Evolutionary conservation across 2,113 vertebrate genomes (phyloP).

Genomic region (Ictidomys tridecemlineatus): DNA sequence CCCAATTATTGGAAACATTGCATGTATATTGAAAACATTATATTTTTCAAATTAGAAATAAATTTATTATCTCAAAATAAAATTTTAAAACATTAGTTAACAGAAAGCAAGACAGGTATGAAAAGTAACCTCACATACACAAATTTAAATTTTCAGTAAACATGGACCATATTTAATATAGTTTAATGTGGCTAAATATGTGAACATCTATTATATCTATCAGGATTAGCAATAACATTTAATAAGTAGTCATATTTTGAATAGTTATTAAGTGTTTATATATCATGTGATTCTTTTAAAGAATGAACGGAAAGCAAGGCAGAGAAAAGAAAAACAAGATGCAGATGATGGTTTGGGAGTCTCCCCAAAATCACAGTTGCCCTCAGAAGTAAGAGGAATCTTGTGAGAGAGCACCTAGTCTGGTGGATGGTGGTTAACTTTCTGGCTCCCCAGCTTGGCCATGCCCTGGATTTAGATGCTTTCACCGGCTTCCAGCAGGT

Average conservation of each 20-base stretch:
- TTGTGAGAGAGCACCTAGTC: not conserved
- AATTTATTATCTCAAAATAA: not conserved
- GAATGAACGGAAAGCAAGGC: not conserved
- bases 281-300: not conserved
- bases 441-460: fast-evolving
- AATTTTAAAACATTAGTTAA: not conserved
- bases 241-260: not conserved
- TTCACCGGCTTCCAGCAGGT: not conserved
- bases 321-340: not conserved
- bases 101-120: not conserved
- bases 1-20: not conserved
- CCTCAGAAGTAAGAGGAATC: not conserved
- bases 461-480: not conserved
- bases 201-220: not conserved
- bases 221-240: not conserved
- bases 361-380: fast-evolving
- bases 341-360: not conserved
- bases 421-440: no score
- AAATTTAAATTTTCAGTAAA: not conserved
- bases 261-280: not conserved
- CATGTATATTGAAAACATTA: not conserved
- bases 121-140: not conserved
- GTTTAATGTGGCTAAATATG: not conserved
- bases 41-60: not conserved
- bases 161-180: not conserved